Conservation (phyloP, 2,113 vertebrate genomes). For the Nycticryphes semicollaris region DNA sequence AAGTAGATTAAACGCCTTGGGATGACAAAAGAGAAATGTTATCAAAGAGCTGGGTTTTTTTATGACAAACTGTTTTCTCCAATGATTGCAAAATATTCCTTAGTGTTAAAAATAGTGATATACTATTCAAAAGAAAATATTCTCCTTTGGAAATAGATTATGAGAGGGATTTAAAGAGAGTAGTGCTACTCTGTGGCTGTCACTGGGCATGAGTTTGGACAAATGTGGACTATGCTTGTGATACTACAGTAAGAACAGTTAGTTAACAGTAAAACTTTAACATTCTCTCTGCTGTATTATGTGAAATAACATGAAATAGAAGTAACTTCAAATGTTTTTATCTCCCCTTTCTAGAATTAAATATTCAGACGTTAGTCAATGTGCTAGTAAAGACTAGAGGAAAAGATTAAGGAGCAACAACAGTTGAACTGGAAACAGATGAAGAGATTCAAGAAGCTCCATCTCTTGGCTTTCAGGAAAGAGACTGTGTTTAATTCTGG, state of each 20-base stretch:
- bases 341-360: slow-evolving; percentile 33
- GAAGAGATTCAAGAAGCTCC: neutral
- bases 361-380: slow-evolving; percentile 40
- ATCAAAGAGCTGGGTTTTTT: neutral
- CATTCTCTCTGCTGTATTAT: neutral
- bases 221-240: neutral
- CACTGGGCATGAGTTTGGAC: neutral
- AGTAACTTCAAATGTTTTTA: neutral
- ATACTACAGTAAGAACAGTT: neutral
- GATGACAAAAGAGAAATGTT: neutral
- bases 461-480: neutral
- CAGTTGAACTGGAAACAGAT: neutral
- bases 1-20: neutral
- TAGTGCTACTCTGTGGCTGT: neutral
- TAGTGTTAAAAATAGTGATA: neutral
- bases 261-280: neutral
- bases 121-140: neutral
- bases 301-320: neutral
- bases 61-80: neutral
- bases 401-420: slow-evolving; percentile 22
- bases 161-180: neutral
- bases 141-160: neutral
- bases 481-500: neutral
- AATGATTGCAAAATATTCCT: neutral
- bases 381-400: slow-evolving; percentile 39